Evolutionary conservation across 2,113 vertebrate genomes (phyloP), one percentile per base, ranked within the genome.

Genomic region (Ascaphus truei): DNA sequence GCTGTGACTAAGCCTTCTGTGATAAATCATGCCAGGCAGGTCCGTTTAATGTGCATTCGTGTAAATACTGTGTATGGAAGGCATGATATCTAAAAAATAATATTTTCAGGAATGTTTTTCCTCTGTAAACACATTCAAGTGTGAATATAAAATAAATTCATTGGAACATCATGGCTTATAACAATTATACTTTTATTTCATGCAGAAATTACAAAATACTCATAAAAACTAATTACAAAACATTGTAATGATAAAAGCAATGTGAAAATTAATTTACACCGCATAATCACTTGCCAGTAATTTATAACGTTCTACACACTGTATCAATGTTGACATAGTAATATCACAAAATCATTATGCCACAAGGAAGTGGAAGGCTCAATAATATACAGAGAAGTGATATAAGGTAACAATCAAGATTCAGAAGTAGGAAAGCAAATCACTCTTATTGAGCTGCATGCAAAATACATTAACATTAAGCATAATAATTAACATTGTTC

Each of bases 341-440:
- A 67, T 55, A 55, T 30, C 51, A 34, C 43, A 68, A 36, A 68
- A 59, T 68, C 51, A 68, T 68, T 68, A 59, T 59, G 55, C 41
- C 15, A 5, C 41, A 25, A 68, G 43, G 31, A 68, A 68, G 65
- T 68, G n/a, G 29, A 59, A 36, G 23, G 29, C 45, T 31, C 39
- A 29, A 58, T 68, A 68, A 59, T 68, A 59, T 68, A 41, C 53
- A 37, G 55, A 58, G 39, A 59, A 59, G 43, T 59, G 53, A 68
- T 59, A 59, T 59, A 68, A 50, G 66, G 41, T 51, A 60, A 57
- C 31, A 68, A 68, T 74, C 53, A 66, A 72, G 65, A 73, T 71
- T 66, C 55, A 12, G 47, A 29, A 76, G 59, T 76, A 78, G 74
- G 67, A 15, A 26, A 23, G 47, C 72, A 55, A 68, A 57, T 37